Conservation (phyloP, 2,797 vertebrate genomes). For the Bucorvus abyssinicus region DNA sequence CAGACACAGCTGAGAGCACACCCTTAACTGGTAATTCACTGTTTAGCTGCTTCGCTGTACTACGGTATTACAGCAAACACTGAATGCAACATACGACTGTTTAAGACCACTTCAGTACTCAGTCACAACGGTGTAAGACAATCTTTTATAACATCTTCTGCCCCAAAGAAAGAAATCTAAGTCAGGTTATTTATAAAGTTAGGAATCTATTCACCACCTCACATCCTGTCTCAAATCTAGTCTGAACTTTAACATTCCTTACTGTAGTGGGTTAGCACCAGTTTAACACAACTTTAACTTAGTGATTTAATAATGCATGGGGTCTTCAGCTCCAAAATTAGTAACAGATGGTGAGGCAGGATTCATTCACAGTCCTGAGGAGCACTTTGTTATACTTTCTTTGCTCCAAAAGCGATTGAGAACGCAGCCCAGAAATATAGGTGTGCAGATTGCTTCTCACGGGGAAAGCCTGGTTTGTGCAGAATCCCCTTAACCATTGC, state of each 20-base stretch:
- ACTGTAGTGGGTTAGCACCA: conserved; percentile 26
- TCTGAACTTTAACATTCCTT: conserved; percentile 33
- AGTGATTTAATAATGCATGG: conserved; percentile 64
- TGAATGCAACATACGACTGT: conserved; percentile 29
- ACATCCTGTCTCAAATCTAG: neutral
- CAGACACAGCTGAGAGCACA: neutral
- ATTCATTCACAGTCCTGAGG: conserved; percentile 66
- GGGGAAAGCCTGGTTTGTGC: conserved; percentile 3
- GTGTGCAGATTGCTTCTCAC: conserved; percentile 38
- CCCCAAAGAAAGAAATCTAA: neutral
- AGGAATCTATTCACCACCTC: neutral
- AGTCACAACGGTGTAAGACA: conserved; percentile 12
- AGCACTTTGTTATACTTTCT: conserved; percentile 51
- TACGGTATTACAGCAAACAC: conserved; percentile 39
- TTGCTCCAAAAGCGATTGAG: conserved; percentile 59
- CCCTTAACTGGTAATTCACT: neutral
- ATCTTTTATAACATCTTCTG: conserved; percentile 52
- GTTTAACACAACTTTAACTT: conserved; percentile 49
- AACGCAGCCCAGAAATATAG: conserved; percentile 58
- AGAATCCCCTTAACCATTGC: conserved; percentile 12
- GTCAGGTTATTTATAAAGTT: neutral
- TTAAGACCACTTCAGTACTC: conserved; percentile 51
- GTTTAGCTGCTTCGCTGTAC: neutral
- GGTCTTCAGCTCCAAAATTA: conserved; percentile 68
- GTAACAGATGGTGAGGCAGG: conserved; percentile 70